Base-by-base conservation (phyloP, 2,797 vertebrate genomes). In the Bryconaethiops microstoma region DNA sequence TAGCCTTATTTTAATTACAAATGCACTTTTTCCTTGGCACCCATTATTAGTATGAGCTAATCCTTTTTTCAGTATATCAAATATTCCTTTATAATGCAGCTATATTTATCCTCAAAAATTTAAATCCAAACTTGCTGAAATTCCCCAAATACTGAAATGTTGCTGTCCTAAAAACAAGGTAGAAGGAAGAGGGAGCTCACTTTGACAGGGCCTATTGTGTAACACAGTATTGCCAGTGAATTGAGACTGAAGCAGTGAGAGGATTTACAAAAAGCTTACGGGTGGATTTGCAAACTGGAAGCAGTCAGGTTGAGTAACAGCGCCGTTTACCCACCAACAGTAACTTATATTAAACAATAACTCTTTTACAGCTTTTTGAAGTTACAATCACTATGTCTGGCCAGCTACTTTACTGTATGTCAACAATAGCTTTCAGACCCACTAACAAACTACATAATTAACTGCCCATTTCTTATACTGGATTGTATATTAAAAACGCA, bases 201-300 rank as follows among this genome's bases (percentile, higher is more conserved):
- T 55, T 55, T n/a, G 35, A 70, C 54, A 74, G 29, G 69, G 62
- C 54, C 35, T 73, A 64, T 35, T 78, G 60, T 68, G 25, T 82
- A 67, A 75, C 23, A 54, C 45, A 78, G 21, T 29, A 70, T 42
- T 52, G 48, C 42, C 40, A 52, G 10, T 74, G 19, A 82, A 74
- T 55, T 68, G 45, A 62, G 29, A 69, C 35, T 45, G 21, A 59
- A 73, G 45, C 19, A 71, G 57, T n/a, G 25, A 67, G 60, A 79
- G 62, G 63, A 77, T 67, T 64, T 80, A 75, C 73, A 69, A 19
- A 79, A 52, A 79, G 72, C 48, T 74, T 77, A 67, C 13, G 23
- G 29, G 39, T 63, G 68, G 48, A 80, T 71, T 68, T 59, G 14
- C 74, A 75, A 80, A 65, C n/a, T 69, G 70, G 52, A 62, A 81